These are phyloP conservation scores for Leucophenga montana DNA, from an alignment of 2,888 invertebrate species.

Conservation along the genomic window DNA sequence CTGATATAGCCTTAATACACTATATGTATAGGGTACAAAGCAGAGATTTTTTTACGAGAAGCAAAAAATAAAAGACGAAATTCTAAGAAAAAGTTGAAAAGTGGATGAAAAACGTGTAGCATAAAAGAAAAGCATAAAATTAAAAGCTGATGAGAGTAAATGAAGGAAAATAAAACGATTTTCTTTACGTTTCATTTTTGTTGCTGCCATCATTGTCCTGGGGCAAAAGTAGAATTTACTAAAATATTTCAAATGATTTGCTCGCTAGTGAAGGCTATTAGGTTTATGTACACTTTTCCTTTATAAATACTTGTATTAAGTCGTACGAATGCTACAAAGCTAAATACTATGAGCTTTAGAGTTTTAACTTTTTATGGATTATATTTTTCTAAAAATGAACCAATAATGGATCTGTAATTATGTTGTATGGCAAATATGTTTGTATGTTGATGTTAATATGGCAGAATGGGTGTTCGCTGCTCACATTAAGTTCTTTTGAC, in stretches of 20 bases:
- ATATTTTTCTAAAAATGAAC: no score
- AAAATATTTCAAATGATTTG: slow-evolving; percentile 16
- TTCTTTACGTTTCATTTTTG: slow-evolving; percentile 38
- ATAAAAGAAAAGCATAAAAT: slow-evolving; percentile 55
- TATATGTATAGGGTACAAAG: no score
- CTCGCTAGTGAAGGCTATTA: background rate
- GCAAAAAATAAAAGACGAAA: slow-evolving; percentile 5
- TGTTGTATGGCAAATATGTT: no score
- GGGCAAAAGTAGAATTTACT: slow-evolving; percentile 38
- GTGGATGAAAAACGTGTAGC: slow-evolving; percentile 12
- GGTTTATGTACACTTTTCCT: no score
- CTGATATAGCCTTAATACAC: background rate
- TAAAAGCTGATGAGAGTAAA: slow-evolving; percentile 68
- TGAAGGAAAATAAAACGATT: slow-evolving; percentile 65
- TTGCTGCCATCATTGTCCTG: slow-evolving; percentile 37
- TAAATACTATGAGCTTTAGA: no score
- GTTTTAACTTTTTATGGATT: no score
- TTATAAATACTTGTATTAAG: background rate
- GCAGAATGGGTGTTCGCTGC: no score
- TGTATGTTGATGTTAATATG: no score
- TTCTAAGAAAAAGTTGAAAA: slow-evolving; percentile 2
- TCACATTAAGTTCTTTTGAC: no score
- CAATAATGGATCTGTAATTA: no score
- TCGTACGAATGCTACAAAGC: slow-evolving; percentile 13
- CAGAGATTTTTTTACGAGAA: background rate